phyloP scores from a whole-genome alignment of 1,140 invertebrate genomes.

The Thaumetopoea pityocampa region DNA sequence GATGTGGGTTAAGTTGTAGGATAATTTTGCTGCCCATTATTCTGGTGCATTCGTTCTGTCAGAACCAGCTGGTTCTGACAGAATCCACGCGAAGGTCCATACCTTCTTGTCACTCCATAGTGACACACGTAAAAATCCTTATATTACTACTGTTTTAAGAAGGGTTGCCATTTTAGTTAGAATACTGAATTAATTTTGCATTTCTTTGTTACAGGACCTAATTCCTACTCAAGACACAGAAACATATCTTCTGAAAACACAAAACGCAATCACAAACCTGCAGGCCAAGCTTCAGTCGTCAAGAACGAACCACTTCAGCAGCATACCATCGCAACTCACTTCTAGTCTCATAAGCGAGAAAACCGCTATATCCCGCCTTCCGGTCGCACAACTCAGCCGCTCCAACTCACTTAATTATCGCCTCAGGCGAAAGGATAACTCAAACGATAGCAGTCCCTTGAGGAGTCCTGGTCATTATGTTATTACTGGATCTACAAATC shows the following conservation, averaged over 20 bases:
- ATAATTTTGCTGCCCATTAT: too few relatives aligned
- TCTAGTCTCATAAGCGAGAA: slow-evolving; percentile 66
- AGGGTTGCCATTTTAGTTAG: too few relatives aligned
- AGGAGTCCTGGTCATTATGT: slow-evolving; percentile 71
- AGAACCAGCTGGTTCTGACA: too few relatives aligned
- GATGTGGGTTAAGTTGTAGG: too few relatives aligned
- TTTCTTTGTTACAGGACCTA: slow-evolving; percentile 73
- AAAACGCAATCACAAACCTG: slow-evolving; percentile 81
- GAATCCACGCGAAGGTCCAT: too few relatives aligned
- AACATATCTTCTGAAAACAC: slow-evolving; percentile 80
- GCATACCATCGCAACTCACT: slow-evolving; percentile 54
- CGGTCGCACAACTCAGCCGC: slow-evolving; percentile 64
- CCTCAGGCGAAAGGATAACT: slow-evolving; percentile 53
- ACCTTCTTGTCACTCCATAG: too few relatives aligned
- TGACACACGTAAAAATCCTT: too few relatives aligned
- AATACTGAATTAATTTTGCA: too few relatives aligned
- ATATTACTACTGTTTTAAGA: too few relatives aligned
- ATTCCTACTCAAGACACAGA: slow-evolving; percentile 78
- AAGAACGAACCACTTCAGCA: slow-evolving; percentile 43
- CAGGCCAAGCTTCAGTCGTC: slow-evolving; percentile 74
- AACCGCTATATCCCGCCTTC: slow-evolving; percentile 59
- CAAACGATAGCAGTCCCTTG: slow-evolving; percentile 59
- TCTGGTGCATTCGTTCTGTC: too few relatives aligned
- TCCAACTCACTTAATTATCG: slow-evolving; percentile 73
- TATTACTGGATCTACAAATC: slow-evolving; percentile 60